These are phyloP conservation scores for Hyaena hyaena DNA, from an alignment of 2,113 vertebrate species.

Conservation along the genomic window DNA sequence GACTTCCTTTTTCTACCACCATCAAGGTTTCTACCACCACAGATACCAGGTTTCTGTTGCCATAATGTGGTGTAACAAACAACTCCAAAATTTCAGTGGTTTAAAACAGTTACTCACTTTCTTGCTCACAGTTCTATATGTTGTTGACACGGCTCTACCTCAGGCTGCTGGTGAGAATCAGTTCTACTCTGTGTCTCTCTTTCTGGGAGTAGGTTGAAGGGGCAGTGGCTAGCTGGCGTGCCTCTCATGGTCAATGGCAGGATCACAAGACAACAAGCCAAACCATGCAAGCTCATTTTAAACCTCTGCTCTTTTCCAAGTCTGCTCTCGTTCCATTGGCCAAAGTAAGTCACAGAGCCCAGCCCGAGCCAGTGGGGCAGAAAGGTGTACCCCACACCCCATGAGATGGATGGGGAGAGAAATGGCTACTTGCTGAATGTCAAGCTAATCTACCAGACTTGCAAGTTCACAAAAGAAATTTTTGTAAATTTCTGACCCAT, in stretches of 20 bases:
- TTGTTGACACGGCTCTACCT: background rate
- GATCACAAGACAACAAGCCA: background rate
- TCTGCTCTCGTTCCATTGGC: background rate
- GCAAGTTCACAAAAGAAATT: background rate
- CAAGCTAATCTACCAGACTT: background rate
- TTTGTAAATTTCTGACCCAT: background rate
- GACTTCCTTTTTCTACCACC: background rate
- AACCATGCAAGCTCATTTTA: background rate
- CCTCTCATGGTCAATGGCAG: background rate
- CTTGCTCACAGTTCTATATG: background rate
- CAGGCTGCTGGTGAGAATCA: background rate
- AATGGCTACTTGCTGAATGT: background rate
- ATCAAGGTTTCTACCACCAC: background rate
- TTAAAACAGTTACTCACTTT: background rate
- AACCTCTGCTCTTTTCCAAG: background rate
- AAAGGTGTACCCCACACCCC: background rate
- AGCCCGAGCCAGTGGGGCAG: background rate
- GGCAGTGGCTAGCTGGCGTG: background rate
- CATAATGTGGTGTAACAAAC: background rate
- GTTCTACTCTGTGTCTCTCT: background rate
- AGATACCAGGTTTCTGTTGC: background rate
- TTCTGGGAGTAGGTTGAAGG: background rate
- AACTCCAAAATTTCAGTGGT: background rate
- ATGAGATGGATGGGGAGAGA: background rate
- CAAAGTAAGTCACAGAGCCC: background rate